Percentiles rank a stretch among this genome's conserved stretches.
Conservation (phyloP, 1,140 invertebrate genomes). For the Ectropis grisescens region DNA sequence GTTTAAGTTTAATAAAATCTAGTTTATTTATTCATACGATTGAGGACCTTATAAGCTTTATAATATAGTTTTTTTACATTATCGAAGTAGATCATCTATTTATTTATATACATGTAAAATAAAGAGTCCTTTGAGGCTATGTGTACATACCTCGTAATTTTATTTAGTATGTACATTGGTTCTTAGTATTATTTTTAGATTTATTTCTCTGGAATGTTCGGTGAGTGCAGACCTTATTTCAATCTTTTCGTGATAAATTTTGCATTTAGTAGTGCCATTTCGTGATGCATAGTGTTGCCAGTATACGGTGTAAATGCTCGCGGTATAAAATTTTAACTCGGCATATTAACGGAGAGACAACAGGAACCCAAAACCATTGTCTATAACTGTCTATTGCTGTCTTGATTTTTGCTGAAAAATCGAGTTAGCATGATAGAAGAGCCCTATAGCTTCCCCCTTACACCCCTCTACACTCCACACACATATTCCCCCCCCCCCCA, state of each 20-base stretch:
- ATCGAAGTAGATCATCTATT: slow-evolving; percentile 8
- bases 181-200: background rate
- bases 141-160: slow-evolving; percentile 55
- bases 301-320: slow-evolving; percentile 2
- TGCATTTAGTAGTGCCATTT: slow-evolving; percentile 53
- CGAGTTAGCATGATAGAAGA: background rate
- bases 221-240: slow-evolving; percentile 4
- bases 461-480: background rate
- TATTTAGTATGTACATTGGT: slow-evolving; percentile 8
- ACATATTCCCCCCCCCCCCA: no score
- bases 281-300: slow-evolving; percentile 21
- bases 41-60: slow-evolving; percentile 4
- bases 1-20: slow-evolving; percentile 43
- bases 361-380: no score
- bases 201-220: background rate
- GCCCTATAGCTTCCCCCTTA: background rate
- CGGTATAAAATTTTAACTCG: slow-evolving; percentile 1
- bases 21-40: slow-evolving; percentile 60
- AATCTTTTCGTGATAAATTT: slow-evolving; percentile 31
- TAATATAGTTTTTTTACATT: background rate
- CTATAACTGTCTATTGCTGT: no score
- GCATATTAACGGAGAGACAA: background rate
- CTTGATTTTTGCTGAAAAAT: background rate
- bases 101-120: slow-evolving; percentile 58
- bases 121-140: slow-evolving; percentile 55